These are phyloP conservation scores for Trididemnum clinides DNA, from an alignment of 23 tunicate species.

Conservation along the genomic window DNA sequence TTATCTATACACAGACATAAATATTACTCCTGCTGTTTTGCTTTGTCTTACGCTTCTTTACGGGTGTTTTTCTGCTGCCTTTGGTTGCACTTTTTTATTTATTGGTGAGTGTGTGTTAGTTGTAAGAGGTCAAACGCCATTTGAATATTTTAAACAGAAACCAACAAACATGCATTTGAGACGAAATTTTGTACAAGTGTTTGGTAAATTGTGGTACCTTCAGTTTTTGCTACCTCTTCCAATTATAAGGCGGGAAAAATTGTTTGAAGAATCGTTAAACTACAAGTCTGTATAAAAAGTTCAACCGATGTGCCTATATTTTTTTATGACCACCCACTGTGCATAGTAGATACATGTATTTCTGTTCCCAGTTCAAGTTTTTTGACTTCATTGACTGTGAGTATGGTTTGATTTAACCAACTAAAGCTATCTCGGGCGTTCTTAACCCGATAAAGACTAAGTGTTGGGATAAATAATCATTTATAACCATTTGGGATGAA, in stretches of 20 bases:
- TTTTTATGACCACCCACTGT: too few relatives aligned
- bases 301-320: too few relatives aligned
- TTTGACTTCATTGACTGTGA: too few relatives aligned
- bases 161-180: background rate
- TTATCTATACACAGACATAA: conserved; percentile 41
- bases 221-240: conserved; percentile 83
- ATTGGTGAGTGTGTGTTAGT: conserved; percentile 41
- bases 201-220: conserved; percentile 48
- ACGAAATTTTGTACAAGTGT: conserved; percentile 46
- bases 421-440: too few relatives aligned
- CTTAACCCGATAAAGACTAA: too few relatives aligned
- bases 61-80: conserved; percentile 46
- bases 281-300: too few relatives aligned
- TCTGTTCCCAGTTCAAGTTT: too few relatives aligned
- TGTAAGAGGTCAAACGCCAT: conserved; percentile 69
- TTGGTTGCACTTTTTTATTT: conserved; percentile 68
- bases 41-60: conserved; percentile 44
- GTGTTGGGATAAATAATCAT: too few relatives aligned
- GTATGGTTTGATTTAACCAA: too few relatives aligned
- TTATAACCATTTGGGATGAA: too few relatives aligned
- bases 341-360: too few relatives aligned
- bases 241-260: conserved; percentile 31
- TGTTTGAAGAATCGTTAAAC: too few relatives aligned
- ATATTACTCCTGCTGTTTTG: conserved; percentile 25
- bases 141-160: conserved; percentile 57